A percentile compares a stretch with the other conserved stretches of the same genome.
These are phyloP conservation scores for Meandrina meandrites DNA, from an alignment of 92 coral and sea anemone species.

Conservation along the genomic window DNA sequence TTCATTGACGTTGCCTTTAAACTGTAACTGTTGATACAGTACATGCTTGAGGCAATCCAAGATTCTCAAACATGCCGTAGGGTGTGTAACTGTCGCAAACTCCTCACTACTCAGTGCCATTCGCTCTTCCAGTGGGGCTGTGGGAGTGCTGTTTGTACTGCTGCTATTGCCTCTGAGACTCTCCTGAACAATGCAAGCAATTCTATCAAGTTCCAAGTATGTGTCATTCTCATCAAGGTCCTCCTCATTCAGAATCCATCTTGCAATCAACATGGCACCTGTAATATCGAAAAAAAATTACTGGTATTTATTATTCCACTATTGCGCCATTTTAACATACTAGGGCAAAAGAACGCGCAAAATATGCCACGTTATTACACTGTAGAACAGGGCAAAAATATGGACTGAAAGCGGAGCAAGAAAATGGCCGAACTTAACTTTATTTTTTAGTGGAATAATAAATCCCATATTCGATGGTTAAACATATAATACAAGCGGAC, in stretches of 20 bases:
- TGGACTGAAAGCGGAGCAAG: no score
- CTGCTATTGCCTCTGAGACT: constrained; percentile 15
- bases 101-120: constrained; percentile 3
- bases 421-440: no score
- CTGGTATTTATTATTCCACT: background rate
- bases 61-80: constrained; percentile 46
- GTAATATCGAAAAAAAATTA: background rate
- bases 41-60: constrained; percentile 71
- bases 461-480: no score
- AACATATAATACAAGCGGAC: no score
- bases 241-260: constrained; percentile 77
- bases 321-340: no score
- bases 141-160: background rate
- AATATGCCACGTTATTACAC: no score
- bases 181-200: constrained; percentile 63
- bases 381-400: no score
- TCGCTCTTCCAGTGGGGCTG: constrained; percentile 11
- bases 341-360: no score
- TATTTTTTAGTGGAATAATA: no score
- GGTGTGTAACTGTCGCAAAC: constrained; percentile 33
- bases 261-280: constrained; percentile 86
- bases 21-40: constrained; percentile 69
- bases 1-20: constrained; percentile 71
- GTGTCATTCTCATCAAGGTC: constrained; percentile 44
- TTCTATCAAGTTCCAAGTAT: constrained; percentile 55